phyloP scores from a whole-genome alignment of 1,140 invertebrate species.

The Idris sp. region DNA sequence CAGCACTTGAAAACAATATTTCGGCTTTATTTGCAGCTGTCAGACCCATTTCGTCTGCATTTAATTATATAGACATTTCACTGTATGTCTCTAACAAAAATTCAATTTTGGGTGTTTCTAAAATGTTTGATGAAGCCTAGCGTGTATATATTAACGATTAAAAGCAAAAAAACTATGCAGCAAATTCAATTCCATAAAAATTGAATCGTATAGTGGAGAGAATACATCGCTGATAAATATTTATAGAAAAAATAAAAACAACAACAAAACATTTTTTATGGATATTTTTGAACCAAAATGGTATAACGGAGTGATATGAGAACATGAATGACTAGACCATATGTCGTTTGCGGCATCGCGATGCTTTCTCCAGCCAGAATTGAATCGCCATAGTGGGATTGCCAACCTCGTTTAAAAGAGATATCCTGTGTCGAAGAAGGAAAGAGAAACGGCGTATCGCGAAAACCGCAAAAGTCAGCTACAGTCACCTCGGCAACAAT shows the following conservation, averaged over 20 bases:
- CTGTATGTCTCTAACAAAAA: too few species aligned
- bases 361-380: conserved; percentile 46
- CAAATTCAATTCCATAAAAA: too few species aligned
- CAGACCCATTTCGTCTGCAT: conserved; percentile 39
- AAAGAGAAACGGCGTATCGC: conserved; percentile 36
- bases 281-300: conserved; percentile 22
- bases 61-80: too few species aligned
- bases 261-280: too few species aligned
- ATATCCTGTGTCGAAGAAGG: conserved; percentile 52
- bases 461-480: conserved; percentile 57
- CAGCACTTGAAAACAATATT: conserved; percentile 36
- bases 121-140: too few species aligned
- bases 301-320: conserved; percentile 34
- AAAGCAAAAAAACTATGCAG: too few species aligned
- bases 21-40: conserved; percentile 41
- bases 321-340: conserved; percentile 54
- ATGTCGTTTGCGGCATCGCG: conserved; percentile 43
- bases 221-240: too few species aligned
- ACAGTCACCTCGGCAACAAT: conserved; percentile 55
- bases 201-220: too few species aligned
- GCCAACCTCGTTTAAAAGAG: conserved; percentile 41
- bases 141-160: too few species aligned
- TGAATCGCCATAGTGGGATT: conserved; percentile 52
- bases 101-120: too few species aligned
- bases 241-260: too few species aligned